phyloP scores from a whole-genome alignment of 2,888 invertebrate genomes.

The Erynnis tages region DNA sequence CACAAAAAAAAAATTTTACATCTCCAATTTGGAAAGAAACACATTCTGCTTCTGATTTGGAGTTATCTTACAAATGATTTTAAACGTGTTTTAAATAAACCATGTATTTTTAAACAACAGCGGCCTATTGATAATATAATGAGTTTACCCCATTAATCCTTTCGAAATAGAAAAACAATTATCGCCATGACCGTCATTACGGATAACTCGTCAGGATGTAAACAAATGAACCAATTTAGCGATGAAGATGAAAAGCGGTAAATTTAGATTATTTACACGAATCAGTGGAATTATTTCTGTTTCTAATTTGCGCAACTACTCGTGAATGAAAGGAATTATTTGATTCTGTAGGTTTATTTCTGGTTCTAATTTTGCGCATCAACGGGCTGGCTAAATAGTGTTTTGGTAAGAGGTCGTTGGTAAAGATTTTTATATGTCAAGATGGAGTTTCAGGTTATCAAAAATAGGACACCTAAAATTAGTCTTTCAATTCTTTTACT shows the following conservation, averaged over 20 bases:
- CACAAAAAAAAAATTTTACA: too few species aligned
- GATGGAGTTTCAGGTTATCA: too few species aligned
- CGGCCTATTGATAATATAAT: too few species aligned
- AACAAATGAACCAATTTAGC: neutral
- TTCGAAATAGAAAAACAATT: neutral
- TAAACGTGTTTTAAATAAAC: too few species aligned
- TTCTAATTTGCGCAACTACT: conserved; percentile 12
- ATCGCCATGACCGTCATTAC: neutral
- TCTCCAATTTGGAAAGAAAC: too few species aligned
- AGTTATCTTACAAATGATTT: too few species aligned
- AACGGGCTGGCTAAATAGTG: neutral
- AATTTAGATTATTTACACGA: neutral
- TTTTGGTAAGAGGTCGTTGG: neutral
- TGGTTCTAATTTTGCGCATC: conserved; percentile 14
- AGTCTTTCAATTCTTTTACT: too few species aligned
- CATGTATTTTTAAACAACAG: neutral
- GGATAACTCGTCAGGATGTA: neutral
- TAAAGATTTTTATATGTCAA: too few species aligned
- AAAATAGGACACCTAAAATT: too few species aligned
- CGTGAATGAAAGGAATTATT: neutral
- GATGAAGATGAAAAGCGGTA: neutral
- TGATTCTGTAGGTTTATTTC: conserved; percentile 5
- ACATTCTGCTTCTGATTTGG: too few species aligned
- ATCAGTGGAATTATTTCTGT: conserved; percentile 8
- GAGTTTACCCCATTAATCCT: too few species aligned